Percentiles rank a stretch among this genome's conserved stretches.
Conservation (phyloP, 64 coral and sea anemone genomes). For the Platygyra sinensis region DNA sequence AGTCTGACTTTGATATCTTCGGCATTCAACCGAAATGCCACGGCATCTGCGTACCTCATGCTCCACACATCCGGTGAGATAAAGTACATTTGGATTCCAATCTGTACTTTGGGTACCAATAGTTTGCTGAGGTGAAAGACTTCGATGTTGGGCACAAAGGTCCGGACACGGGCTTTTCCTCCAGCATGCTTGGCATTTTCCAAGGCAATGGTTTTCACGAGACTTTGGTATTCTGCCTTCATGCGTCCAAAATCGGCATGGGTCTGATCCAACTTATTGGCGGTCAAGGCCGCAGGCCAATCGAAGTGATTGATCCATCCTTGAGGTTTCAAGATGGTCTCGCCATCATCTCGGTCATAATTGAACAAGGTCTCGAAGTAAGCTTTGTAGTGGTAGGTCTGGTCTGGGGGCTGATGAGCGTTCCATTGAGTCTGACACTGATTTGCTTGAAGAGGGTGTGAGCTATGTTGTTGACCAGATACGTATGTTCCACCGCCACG, state of each 20-base stretch:
- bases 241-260: not conserved
- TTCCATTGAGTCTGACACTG: slow-evolving; percentile 12
- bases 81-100: too few species aligned
- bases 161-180: too few species aligned
- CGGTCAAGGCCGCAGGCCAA: not conserved
- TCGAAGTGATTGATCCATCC: not conserved
- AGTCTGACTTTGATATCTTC: not conserved
- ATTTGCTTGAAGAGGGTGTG: not conserved
- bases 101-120: too few species aligned
- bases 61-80: too few species aligned
- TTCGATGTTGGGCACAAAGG: too few species aligned
- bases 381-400: not conserved
- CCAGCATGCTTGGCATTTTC: too few species aligned
- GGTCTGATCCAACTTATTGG: not conserved
- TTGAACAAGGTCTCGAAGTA: slow-evolving; percentile 27
- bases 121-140: too few species aligned
- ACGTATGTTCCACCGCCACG: too few species aligned
- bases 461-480: not conserved
- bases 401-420: slow-evolving; percentile 7
- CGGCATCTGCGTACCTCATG: too few species aligned
- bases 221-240: not conserved
- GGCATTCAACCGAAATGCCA: not conserved
- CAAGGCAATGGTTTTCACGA: too few species aligned
- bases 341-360: slow-evolving; percentile 3
- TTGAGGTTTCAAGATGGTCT: slow-evolving; percentile 5